Conservation (phyloP, 2,113 vertebrate genomes). For the Ophthalmolycus amberensis region DNA sequence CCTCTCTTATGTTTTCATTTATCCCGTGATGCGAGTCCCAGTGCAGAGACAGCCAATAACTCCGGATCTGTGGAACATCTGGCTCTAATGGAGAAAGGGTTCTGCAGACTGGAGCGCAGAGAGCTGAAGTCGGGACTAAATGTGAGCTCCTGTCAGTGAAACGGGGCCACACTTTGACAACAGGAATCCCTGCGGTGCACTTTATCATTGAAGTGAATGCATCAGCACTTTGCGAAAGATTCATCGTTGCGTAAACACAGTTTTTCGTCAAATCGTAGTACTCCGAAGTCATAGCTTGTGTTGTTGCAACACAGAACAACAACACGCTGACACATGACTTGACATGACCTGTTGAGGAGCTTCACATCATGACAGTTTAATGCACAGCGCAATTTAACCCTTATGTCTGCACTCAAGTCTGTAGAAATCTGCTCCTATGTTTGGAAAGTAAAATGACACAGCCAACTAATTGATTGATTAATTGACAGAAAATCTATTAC, state of each 20-base stretch:
- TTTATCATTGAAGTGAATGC: conserved; percentile 22
- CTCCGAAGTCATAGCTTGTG: neutral
- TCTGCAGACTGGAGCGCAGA: conserved; percentile 49
- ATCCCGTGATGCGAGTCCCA: conserved; percentile 64
- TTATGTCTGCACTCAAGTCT: neutral
- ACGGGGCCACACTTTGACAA: conserved; percentile 45
- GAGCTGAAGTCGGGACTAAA: conserved; percentile 22
- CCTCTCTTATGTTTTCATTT: conserved; percentile 68
- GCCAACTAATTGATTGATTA: neutral
- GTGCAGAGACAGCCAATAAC: conserved; percentile 55
- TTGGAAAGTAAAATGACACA: neutral
- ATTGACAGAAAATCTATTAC: neutral
- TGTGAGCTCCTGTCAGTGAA: conserved; percentile 34
- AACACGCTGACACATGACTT: neutral
- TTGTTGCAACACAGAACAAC: neutral
- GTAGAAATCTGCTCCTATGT: neutral
- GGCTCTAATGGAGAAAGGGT: conserved; percentile 84
- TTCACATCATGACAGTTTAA: conserved; percentile 38
- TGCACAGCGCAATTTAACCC: conserved; percentile 15
- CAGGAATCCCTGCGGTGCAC: conserved; percentile 21
- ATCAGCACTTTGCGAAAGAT: conserved; percentile 10
- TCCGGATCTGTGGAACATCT: conserved; percentile 81
- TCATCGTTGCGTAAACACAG: conserved; percentile 15
- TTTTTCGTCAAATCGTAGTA: neutral
- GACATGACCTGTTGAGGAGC: conserved; percentile 12